A percentile compares a stretch with the other conserved stretches of the same genome.
Evolutionary conservation across 2,113 vertebrate genomes (phyloP).

Genomic region (Gasterosteus aculeatus): DNA sequence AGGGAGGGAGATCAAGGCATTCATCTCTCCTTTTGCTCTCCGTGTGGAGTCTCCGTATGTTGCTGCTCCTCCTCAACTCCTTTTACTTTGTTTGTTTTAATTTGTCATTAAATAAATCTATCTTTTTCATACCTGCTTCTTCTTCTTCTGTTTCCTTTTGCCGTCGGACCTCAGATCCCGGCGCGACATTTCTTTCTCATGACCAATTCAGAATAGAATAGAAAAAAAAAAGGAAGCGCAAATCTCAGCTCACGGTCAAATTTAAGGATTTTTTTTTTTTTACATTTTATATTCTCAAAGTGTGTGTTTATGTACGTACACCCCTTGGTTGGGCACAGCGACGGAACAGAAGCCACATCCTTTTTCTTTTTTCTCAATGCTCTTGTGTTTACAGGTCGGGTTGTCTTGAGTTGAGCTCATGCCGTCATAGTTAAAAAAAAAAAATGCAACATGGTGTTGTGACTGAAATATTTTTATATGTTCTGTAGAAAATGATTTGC

Average conservation of each 20-base stretch:
- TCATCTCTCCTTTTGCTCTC: conserved; percentile 66
- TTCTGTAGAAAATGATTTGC: background rate
- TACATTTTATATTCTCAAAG: background rate
- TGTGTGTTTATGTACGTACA: background rate
- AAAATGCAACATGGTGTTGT: background rate
- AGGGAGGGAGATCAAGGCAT: conserved; percentile 70
- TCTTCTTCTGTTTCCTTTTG: conserved; percentile 4
- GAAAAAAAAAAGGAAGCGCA: background rate
- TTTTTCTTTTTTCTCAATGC: background rate
- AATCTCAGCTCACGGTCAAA: background rate
- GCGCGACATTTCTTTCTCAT: background rate
- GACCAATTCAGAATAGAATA: no score
- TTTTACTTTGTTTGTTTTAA: conserved; percentile 91
- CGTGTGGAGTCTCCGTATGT: conserved; percentile 88
- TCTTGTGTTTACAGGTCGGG: background rate
- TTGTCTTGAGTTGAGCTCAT: no score
- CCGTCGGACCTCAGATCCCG: background rate
- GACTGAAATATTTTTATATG: background rate
- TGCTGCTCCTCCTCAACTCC: conserved; percentile 87
- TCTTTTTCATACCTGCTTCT: conserved; percentile 91
- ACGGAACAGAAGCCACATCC: background rate
- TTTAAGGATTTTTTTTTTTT: background rate
- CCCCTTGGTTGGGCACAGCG: background rate
- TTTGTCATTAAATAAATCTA: conserved; percentile 99
- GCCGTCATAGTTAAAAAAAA: background rate